Conservation (phyloP, 2,113 vertebrate genomes). For the Stegastes partitus region DNA sequence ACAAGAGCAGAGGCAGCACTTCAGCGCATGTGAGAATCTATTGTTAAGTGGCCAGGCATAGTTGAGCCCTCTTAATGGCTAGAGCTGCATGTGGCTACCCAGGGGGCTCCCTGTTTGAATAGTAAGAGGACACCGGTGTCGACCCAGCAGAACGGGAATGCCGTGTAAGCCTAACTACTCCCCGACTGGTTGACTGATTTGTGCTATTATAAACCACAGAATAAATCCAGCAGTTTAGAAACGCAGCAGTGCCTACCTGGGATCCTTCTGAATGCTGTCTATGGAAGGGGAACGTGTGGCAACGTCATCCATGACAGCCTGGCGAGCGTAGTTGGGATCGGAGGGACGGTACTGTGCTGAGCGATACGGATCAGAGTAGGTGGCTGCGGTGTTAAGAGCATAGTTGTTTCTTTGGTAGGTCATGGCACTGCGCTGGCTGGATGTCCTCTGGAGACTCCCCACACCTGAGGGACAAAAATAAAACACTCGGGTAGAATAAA, state of each 20-base stretch:
- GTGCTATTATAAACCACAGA: slow-evolving; percentile 14
- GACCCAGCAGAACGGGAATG: slow-evolving; percentile 73
- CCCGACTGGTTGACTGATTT: slow-evolving; percentile 36
- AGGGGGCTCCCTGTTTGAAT: slow-evolving; percentile 68
- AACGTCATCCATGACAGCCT: slow-evolving; percentile 85
- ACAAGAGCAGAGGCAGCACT: slow-evolving; percentile 64
- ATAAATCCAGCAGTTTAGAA: slow-evolving; percentile 17
- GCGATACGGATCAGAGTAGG: slow-evolving; percentile 92
- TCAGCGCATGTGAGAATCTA: slow-evolving; percentile 60
- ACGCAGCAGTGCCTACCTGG: slow-evolving; percentile 84
- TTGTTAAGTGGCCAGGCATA: slow-evolving; percentile 61
- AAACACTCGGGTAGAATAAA: slow-evolving; percentile 1
- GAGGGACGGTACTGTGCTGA: slow-evolving; percentile 88
- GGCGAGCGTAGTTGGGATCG: slow-evolving; percentile 86
- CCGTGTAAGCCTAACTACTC: slow-evolving; percentile 62
- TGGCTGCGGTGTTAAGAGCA: slow-evolving; percentile 87
- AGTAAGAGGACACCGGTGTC: slow-evolving; percentile 73
- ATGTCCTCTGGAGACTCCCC: slow-evolving; percentile 93
- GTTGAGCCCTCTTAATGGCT: slow-evolving; percentile 58
- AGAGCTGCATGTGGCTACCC: slow-evolving; percentile 56
- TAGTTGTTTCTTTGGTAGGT: slow-evolving; percentile 97
- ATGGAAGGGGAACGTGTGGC: slow-evolving; percentile 94
- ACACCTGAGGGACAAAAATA: slow-evolving; percentile 82
- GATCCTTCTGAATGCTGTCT: slow-evolving; percentile 98
- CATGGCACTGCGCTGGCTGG: slow-evolving; percentile 94